These are phyloP conservation scores for Oscheius myriophilus DNA, from an alignment of 2,888 invertebrate species.

Conservation along the genomic window DNA sequence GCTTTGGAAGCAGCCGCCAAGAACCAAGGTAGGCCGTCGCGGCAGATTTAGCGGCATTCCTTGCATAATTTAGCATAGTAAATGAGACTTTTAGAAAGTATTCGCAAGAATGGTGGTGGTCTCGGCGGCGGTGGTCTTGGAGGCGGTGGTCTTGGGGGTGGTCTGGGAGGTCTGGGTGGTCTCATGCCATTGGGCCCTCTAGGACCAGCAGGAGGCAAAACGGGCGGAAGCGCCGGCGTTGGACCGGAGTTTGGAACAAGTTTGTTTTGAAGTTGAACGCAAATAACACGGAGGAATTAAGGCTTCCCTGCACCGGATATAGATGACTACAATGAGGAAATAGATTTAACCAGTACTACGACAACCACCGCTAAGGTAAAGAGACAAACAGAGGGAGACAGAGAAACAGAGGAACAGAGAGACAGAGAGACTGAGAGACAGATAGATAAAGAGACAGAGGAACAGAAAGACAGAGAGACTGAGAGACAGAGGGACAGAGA, in stretches of 20 bases:
- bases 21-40: constrained; percentile 32
- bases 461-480: no score
- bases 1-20: constrained; percentile 58
- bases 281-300: not conserved
- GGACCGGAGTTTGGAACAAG: constrained; percentile 55
- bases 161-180: constrained; percentile 38
- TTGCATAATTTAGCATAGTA: not conserved
- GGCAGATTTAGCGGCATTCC: not conserved
- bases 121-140: not conserved
- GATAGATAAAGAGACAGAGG: no score
- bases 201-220: constrained; percentile 34
- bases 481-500: constrained; percentile 15
- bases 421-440: no score
- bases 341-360: constrained; percentile 6
- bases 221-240: constrained; percentile 21
- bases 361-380: not conserved
- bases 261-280: not conserved
- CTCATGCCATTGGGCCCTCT: constrained; percentile 41
- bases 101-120: constrained; percentile 10
- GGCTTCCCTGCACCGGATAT: constrained; percentile 50
- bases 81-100: not conserved
- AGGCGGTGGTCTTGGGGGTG: constrained; percentile 31
- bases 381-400: constrained; percentile 34
- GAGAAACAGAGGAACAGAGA: not conserved
- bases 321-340: constrained; percentile 45